Conservation (phyloP, 2,888 invertebrate species). For the Phorcus lineatus region DNA sequence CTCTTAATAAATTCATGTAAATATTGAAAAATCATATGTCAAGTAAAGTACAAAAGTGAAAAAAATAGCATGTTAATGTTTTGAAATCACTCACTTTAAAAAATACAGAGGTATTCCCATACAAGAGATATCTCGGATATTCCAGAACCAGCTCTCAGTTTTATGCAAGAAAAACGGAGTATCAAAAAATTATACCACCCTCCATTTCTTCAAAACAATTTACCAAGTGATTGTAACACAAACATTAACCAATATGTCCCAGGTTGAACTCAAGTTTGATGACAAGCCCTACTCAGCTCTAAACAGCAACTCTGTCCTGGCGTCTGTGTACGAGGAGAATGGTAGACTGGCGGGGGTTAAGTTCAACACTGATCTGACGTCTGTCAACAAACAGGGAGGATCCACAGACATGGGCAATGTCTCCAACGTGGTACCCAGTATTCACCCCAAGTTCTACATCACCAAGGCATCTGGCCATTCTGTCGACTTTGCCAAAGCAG, state of each 20-base stretch:
- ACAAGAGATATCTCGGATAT: no score
- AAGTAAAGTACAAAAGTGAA: no score
- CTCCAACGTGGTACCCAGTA: constrained; percentile 69
- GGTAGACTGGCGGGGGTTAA: constrained; percentile 57
- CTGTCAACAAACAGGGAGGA: constrained; percentile 58
- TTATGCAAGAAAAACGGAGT: no score
- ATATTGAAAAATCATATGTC: no score
- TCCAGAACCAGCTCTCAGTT: no score
- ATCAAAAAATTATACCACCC: no score
- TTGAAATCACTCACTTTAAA: no score
- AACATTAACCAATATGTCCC: not conserved
- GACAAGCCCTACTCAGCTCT: constrained; percentile 63
- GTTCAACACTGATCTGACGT: constrained; percentile 49
- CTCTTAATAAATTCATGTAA: no score
- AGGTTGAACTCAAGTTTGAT: constrained; percentile 56
- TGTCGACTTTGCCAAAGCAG: constrained; percentile 62
- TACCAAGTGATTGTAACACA: no score
- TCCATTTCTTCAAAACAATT: no score
- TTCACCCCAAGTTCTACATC: constrained; percentile 68
- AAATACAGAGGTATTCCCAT: no score
- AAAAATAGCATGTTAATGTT: no score
- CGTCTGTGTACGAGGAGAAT: constrained; percentile 61
- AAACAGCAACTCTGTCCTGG: constrained; percentile 65
- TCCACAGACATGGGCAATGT: constrained; percentile 75
- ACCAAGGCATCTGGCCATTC: constrained; percentile 67